A percentile compares a stretch with the other conserved stretches of the same genome.
Conservation (phyloP, 2,888 invertebrate species). For the Xestia rhomboidea region DNA sequence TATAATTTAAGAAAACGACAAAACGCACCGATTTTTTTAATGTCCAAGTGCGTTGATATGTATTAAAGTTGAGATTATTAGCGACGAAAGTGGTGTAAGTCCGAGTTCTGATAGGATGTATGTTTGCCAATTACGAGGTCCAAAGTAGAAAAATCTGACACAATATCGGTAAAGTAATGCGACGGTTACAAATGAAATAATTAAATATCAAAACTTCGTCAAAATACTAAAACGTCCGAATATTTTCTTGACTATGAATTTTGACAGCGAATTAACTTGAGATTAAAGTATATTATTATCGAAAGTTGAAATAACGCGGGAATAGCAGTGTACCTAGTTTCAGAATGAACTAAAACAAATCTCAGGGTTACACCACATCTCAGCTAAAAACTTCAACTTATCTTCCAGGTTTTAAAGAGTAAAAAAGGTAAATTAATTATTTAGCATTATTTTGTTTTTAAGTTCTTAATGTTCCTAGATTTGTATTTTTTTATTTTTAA, state of each 20-base stretch:
- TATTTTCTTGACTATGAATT: not conserved
- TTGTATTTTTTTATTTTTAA: conserved; percentile 82
- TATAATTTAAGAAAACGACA: conserved; percentile 63
- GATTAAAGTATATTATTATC: not conserved
- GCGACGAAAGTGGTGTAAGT: not conserved
- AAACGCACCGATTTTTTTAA: conserved; percentile 70
- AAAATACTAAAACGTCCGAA: not conserved
- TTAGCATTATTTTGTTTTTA: conserved; percentile 85
- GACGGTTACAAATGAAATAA: not conserved
- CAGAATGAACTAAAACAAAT: not conserved
- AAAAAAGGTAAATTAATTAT: conserved; percentile 79
- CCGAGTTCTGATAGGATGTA: not conserved
- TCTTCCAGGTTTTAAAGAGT: conserved; percentile 72
- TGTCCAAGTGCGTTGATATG: conserved; percentile 65
- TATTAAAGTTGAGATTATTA: conserved; percentile 48
- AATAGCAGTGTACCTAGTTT: not conserved
- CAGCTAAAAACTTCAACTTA: conserved; percentile 32
- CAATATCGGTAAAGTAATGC: not conserved
- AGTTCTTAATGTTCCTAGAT: conserved; percentile 89
- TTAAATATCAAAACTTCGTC: not conserved
- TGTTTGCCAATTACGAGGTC: not conserved
- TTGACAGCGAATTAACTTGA: not conserved
- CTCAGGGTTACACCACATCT: conserved; percentile 5
- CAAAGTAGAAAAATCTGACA: not conserved
- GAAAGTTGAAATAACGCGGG: not conserved